Conservation (phyloP, 2,113 vertebrate species). For the Myotis lucifugus region DNA sequence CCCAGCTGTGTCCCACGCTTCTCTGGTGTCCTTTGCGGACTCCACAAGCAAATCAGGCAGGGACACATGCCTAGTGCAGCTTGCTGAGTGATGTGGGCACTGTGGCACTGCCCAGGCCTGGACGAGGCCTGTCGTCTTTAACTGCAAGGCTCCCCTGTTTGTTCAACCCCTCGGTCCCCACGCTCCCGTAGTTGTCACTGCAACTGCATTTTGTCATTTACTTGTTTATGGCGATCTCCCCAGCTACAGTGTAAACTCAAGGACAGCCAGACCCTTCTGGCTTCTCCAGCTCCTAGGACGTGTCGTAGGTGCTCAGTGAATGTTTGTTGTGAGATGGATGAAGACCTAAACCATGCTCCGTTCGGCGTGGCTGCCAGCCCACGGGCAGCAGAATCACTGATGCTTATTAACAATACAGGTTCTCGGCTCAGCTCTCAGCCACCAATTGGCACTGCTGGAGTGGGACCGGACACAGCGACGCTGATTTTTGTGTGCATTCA, state of each 20-base stretch:
- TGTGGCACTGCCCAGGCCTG: neutral
- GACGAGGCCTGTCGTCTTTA: fast-evolving
- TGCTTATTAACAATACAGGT: neutral
- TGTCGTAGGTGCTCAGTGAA: neutral
- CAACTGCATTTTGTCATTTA: neutral
- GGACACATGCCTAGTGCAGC: neutral
- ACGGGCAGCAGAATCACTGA: neutral
- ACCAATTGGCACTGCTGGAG: neutral
- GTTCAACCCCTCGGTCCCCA: neutral
- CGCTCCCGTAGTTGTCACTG: neutral
- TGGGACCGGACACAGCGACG: neutral
- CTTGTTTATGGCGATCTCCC: neutral
- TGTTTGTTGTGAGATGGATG: neutral
- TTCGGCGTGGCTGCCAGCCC: neutral
- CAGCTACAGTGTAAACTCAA: neutral
- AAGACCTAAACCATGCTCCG: neutral
- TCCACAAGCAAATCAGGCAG: too few species aligned
- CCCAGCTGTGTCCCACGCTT: neutral
- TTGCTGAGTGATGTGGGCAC: neutral
- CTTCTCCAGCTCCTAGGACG: neutral
- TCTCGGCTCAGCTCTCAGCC: neutral
- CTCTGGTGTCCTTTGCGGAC: neutral
- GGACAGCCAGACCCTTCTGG: neutral
- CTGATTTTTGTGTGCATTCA: neutral
- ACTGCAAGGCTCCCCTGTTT: neutral